Evolutionary conservation across 2,797 vertebrate species (phyloP).

Genomic region (Acestrorhynchus altus): DNA sequence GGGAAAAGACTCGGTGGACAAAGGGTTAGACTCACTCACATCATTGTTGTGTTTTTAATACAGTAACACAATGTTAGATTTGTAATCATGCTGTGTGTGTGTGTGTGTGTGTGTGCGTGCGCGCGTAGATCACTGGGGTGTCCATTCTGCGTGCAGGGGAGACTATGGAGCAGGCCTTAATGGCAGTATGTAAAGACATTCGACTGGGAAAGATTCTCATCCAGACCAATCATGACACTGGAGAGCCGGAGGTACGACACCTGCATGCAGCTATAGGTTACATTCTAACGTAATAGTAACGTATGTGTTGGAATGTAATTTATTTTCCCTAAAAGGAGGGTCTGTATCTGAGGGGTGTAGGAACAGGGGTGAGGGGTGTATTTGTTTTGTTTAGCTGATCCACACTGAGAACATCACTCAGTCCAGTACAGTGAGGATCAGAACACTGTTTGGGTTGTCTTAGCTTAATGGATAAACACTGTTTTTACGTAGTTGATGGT

Average conservation of each 20-base stretch:
- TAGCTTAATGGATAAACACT: too few relatives aligned
- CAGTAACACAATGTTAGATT: too few relatives aligned
- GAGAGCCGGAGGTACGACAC: conserved; percentile 85
- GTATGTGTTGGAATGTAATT: not conserved
- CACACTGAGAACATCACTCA: too few relatives aligned
- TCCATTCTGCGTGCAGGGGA: conserved; percentile 90
- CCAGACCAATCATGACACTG: conserved; percentile 91
- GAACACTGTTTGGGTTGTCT: too few relatives aligned
- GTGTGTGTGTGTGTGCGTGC: conserved; percentile 23
- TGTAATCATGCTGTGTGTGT: not conserved
- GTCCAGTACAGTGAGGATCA: too few relatives aligned
- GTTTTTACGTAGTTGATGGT: too few relatives aligned
- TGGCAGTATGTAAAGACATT: conserved; percentile 91
- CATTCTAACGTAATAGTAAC: too few relatives aligned
- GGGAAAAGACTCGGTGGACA: conserved; percentile 87
- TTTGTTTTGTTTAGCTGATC: too few relatives aligned
- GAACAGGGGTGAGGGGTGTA: too few relatives aligned
- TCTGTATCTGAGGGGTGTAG: too few relatives aligned
- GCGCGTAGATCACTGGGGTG: conserved; percentile 85
- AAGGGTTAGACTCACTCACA: conserved; percentile 75
- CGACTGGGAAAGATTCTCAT: conserved; percentile 92
- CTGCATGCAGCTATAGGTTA: not conserved
- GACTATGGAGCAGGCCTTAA: conserved; percentile 93
- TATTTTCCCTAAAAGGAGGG: not conserved
- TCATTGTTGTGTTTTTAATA: too few relatives aligned